Evolutionary conservation across 1,140 invertebrate genomes (phyloP), one percentile per base, ranked within the genome.

Genomic region (Penaeus indicus): DNA sequence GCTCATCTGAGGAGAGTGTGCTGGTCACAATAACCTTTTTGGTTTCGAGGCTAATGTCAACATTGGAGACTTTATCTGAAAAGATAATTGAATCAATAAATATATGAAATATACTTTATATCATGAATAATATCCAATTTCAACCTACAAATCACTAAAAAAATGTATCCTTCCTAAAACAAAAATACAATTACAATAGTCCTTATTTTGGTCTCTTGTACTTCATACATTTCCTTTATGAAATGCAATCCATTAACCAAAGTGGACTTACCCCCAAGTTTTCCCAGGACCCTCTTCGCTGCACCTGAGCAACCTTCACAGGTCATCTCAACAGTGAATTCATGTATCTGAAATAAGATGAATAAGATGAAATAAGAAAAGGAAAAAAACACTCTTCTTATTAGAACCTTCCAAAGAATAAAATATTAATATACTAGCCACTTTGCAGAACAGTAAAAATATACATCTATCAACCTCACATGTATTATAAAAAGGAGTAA

Each of bases 291-390:
- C 92, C 95, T 94, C 92, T 96, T 95, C 7, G 97, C 96, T 77
- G 97, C 96, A 75, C 94, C 95, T 13, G 96, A 96, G 93, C 97
- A 98, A 32, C 97, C 97, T 92, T 96, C 96, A 92, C 97, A 98
- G 1, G 96, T 97, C 97, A 98, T 98, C 92, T 95, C 96, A 27
- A 98, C 97, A 91, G 95, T 95, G 92, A 96, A 98, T 93, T 96
- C 95, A 92, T 97, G 95, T 69, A 95, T 94, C 96, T 97, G 92
- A 81, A 93, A 94, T 85, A 89, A 4, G 10, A 1, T 32, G 22
- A 11, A 62, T 27, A n/a, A n/a, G n/a, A n/a, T n/a, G 1, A 22
- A 27, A 1, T 54, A 13, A 54, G 11, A 54, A 54, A 54, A 54
- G 54, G 54, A 54, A 54, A 54, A 54, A 10, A 42, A 32, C 16